These are phyloP conservation scores for Hestina assimilis DNA, from an alignment of 1,140 invertebrate species.

Conservation along the genomic window DNA sequence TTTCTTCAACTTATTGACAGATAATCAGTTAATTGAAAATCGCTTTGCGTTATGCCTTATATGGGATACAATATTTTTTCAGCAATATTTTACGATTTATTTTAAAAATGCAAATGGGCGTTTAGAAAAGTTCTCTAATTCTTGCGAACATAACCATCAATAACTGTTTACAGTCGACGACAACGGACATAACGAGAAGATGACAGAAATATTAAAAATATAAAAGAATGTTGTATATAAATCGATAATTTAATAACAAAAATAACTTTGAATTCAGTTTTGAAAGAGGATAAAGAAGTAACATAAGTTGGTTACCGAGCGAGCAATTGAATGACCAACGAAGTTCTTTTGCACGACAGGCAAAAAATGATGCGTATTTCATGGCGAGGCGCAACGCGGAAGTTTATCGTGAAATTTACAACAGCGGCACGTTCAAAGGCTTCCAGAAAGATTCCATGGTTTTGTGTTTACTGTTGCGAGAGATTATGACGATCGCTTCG, in stretches of 20 bases:
- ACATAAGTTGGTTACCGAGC: conserved; percentile 12
- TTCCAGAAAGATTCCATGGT: conserved; percentile 55
- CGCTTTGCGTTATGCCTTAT: no score
- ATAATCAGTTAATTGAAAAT: no score
- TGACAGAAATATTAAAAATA: not conserved
- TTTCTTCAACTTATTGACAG: no score
- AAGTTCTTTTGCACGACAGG: conserved; percentile 69
- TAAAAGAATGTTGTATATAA: not conserved
- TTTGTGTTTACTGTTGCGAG: conserved; percentile 61
- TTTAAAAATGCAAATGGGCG: no score
- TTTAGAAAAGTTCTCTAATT: no score
- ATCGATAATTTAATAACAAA: no score
- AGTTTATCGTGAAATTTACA: conserved; percentile 54
- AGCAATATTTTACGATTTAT: no score
- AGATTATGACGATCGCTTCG: conserved; percentile 43
- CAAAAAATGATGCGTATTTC: conserved; percentile 49
- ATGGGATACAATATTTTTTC: no score
- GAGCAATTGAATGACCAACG: conserved; percentile 46
- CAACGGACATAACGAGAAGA: not conserved
- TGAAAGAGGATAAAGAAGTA: conserved; percentile 27
- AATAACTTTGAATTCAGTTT: conserved; percentile 1
- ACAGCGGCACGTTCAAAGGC: conserved; percentile 62
- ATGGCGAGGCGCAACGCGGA: conserved; percentile 63
- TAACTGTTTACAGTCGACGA: not conserved
- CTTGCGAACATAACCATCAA: not conserved